Evolutionary conservation across 53 echinoderm and acorn worm species (phyloP).

Genomic region (Echinarachnius parma): DNA sequence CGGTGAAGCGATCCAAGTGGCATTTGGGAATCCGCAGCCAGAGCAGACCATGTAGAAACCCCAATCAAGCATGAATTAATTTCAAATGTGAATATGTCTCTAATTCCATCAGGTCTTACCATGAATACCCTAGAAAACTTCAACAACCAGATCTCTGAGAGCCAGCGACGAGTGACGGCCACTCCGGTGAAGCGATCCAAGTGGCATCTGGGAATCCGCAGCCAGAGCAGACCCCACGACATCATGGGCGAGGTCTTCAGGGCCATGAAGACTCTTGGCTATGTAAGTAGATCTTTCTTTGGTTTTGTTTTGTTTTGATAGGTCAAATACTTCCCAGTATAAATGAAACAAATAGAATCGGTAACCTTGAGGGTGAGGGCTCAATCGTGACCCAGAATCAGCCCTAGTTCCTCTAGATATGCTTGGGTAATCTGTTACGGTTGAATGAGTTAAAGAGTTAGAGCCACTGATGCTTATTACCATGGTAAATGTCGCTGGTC

Average conservation of each 20-base stretch:
- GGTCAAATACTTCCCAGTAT: too few species aligned
- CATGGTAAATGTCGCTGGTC: too few species aligned
- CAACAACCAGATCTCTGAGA: constrained; percentile 59
- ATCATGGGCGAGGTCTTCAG: constrained; percentile 96
- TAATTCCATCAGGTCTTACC: constrained; percentile 47
- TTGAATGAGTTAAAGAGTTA: too few species aligned
- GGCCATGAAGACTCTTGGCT: constrained; percentile 87
- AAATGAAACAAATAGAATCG: too few species aligned
- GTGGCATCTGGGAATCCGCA: constrained; percentile 95
- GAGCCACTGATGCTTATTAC: too few species aligned
- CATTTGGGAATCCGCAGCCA: constrained; percentile 97
- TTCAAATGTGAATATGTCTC: too few species aligned
- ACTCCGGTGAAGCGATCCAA: constrained; percentile 90
- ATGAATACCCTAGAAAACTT: constrained; percentile 60
- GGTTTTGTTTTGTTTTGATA: background rate
- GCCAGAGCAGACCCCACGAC: constrained; percentile 94
- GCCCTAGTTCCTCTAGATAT: too few species aligned
- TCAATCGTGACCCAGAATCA: too few species aligned
- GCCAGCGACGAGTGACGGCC: constrained; percentile 50
- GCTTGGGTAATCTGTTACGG: too few species aligned
- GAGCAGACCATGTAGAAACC: too few species aligned
- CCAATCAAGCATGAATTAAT: too few species aligned
- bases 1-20: constrained; percentile 90
- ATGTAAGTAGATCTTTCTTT: constrained; percentile 50
- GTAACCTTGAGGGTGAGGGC: too few species aligned